These are phyloP conservation scores for Eira barbara DNA, from an alignment of 2,113 vertebrate genomes.

Conservation along the genomic window DNA sequence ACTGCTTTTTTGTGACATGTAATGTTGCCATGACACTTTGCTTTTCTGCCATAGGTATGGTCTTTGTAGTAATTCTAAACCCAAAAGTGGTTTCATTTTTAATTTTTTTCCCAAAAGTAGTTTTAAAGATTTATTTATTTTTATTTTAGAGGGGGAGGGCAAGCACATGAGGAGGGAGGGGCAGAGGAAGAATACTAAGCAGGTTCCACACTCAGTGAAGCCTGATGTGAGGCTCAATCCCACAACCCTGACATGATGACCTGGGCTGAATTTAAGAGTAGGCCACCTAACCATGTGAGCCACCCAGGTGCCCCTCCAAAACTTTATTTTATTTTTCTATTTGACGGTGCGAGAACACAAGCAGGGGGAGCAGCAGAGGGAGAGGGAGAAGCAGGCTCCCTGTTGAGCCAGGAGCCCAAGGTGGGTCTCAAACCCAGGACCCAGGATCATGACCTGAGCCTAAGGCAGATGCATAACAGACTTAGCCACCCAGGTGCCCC, in stretches of 20 bases:
- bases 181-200: not conserved
- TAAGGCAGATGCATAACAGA: too few relatives aligned
- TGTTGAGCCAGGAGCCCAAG: too few relatives aligned
- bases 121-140: not conserved
- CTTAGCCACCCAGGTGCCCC: not conserved
- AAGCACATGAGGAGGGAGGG: not conserved
- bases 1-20: conserved; percentile 10
- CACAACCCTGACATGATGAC: not conserved
- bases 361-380: too few relatives aligned
- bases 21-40: conserved; percentile 18
- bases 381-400: too few relatives aligned
- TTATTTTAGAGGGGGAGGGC: not conserved
- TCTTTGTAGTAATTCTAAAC: conserved; percentile 30
- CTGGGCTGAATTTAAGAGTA: not conserved
- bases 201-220: not conserved
- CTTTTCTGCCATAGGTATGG: not conserved
- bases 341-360: too few relatives aligned
- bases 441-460: too few relatives aligned
- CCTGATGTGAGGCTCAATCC: not conserved
- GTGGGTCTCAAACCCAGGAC: too few relatives aligned
- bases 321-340: not conserved
- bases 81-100: not conserved
- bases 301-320: not conserved
- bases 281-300: not conserved
- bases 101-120: not conserved